These are phyloP conservation scores for Potamarius usumacintae DNA, from an alignment of 2,113 vertebrate genomes.

Conservation along the genomic window DNA sequence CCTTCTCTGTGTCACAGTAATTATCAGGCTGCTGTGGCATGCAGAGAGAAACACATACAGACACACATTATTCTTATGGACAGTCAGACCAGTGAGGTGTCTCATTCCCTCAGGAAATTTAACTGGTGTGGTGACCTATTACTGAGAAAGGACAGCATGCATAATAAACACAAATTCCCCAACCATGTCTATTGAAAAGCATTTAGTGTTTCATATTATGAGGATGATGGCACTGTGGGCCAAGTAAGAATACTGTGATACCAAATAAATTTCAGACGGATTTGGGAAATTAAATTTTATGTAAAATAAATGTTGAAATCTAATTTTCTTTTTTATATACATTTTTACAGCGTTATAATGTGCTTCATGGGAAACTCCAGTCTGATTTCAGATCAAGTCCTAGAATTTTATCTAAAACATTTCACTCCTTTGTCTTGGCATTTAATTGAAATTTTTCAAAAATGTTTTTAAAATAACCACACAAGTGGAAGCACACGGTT, in stretches of 20 bases:
- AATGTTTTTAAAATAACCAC: neutral
- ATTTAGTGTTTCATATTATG: slow-evolving; percentile 21
- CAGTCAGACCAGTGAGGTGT: slow-evolving; percentile 16
- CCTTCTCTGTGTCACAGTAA: neutral
- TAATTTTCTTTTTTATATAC: neutral
- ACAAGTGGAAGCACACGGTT: neutral
- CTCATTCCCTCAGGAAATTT: slow-evolving; percentile 13
- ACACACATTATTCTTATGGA: slow-evolving; percentile 19
- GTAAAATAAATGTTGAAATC: neutral
- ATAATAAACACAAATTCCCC: slow-evolving; percentile 27
- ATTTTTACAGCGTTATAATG: neutral
- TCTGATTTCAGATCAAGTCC: neutral
- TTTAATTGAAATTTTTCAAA: neutral
- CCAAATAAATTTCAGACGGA: neutral
- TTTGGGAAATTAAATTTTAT: neutral
- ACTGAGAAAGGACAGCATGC: slow-evolving; percentile 11
- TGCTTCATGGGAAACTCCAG: neutral
- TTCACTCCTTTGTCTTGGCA: neutral
- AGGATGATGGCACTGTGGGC: neutral
- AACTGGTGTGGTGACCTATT: slow-evolving; percentile 22
- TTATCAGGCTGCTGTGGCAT: slow-evolving; percentile 12
- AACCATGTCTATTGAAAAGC: neutral
- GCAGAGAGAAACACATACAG: slow-evolving; percentile 20
- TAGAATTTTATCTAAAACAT: neutral
- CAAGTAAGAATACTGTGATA: neutral